Base-by-base conservation (phyloP, 2,888 invertebrate species). In the Psylliodes chrysocephalus region DNA sequence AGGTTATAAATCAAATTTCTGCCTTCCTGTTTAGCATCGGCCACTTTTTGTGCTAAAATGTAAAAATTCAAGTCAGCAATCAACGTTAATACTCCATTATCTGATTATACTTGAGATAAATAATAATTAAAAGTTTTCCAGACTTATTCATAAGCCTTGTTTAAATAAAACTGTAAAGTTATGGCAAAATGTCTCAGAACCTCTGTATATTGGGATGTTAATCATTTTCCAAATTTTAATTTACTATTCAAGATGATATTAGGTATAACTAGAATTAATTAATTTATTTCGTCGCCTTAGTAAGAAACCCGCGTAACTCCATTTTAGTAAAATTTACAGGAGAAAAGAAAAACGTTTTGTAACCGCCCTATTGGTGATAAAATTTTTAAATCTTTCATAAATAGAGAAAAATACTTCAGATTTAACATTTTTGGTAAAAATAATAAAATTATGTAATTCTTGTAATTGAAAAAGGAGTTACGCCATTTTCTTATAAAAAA, bases 101-200 rank as follows among this genome's bases (percentile, higher is more conserved):
- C 63, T 47, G 2, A 63, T 63, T 7, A 53, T 56, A 18, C 35
- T 33, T 12, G 42, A 47, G 63, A 63, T 14, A 65, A 57, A 12
- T 33, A 22, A 14, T 56, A 42, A 19, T 49, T 30, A 38, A 68
- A 63, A 7, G 33, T 47, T 30, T 38, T 51, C 19, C 63, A 1
- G 1, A 68, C 60, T 60, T 49, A 63, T 30, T 68, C 55, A 57
- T 68, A 66, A 25, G 65, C 65, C 46, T 65, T 68, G 1, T 18
- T 22, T 0, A 63, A 68, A 51, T 63, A 65, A 30, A 68, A 65
- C 18, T 63, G 60, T 28, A 65, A 44, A 7, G 63, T 65, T 12
- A 38, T 30, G 2, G 68, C 63, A 60, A 68, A 68, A 8, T 54
- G 33, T 46, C 60, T 25, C 10, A 68, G 42, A 30, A 40, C 52